These are phyloP conservation scores for Habroteleia sp. DNA, from an alignment of 2,888 invertebrate genomes.

Conservation along the genomic window DNA sequence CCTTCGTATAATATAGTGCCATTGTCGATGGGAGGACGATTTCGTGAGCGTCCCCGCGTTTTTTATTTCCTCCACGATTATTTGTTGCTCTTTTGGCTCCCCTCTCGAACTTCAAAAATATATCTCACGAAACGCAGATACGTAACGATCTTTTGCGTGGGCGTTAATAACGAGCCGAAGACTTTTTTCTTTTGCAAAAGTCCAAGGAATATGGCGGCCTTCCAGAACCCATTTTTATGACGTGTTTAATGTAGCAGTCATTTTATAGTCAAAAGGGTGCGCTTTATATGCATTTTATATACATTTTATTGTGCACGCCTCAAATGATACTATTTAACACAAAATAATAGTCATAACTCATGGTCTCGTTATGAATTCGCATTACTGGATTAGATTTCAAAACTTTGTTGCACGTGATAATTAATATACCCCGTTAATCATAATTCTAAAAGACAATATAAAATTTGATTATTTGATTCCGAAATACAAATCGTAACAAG, in stretches of 20 bases:
- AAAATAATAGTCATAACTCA: constrained; percentile 33
- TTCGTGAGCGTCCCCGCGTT: constrained; percentile 66
- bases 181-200: neutral
- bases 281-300: constrained; percentile 42
- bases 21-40: constrained; percentile 69
- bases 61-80: constrained; percentile 45
- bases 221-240: constrained; percentile 45
- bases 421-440: constrained; percentile 4
- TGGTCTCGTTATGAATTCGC: constrained; percentile 34
- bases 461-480: too few relatives aligned
- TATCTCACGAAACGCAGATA: constrained; percentile 53
- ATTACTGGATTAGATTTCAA: constrained; percentile 15
- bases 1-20: constrained; percentile 71
- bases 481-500: too few relatives aligned
- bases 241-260: constrained; percentile 49
- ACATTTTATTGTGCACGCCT: constrained; percentile 42
- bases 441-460: neutral
- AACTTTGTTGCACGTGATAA: constrained; percentile 30
- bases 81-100: constrained; percentile 35
- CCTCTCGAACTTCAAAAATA: constrained; percentile 24
- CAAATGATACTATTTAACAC: constrained; percentile 36
- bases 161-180: constrained; percentile 54
- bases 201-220: constrained; percentile 22
- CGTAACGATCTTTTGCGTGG: constrained; percentile 54
- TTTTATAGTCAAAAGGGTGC: constrained; percentile 51